Evolutionary conservation across 2,113 vertebrate genomes (phyloP).

Genomic region (Crotalus helleri): DNA sequence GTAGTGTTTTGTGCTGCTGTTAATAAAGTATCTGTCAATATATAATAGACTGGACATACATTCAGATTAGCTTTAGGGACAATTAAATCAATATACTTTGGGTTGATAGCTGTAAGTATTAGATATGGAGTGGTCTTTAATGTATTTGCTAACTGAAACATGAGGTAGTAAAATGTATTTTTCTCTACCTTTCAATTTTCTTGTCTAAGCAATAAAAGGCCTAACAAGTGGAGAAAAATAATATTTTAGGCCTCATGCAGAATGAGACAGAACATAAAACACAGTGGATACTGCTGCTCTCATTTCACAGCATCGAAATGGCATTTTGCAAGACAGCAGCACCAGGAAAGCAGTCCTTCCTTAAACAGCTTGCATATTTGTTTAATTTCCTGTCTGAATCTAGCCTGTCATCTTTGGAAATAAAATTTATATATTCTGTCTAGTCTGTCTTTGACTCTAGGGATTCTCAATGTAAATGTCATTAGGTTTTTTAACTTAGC

Average conservation of each 20-base stretch:
- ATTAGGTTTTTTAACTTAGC: background rate
- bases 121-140: background rate
- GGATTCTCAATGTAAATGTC: background rate
- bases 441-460: conserved; percentile 7
- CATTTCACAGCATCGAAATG: background rate
- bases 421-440: conserved; percentile 13
- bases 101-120: background rate
- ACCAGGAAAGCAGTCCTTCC: background rate
- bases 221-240: background rate
- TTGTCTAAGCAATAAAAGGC: background rate
- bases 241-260: background rate
- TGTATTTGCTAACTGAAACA: background rate
- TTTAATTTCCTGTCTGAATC: conserved; percentile 24
- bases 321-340: background rate
- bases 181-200: background rate
- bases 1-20: background rate
- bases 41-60: background rate
- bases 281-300: background rate
- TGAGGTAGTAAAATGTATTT: background rate
- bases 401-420: background rate
- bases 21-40: background rate
- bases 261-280: background rate
- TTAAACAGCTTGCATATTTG: background rate
- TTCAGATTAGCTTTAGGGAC: background rate
- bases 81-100: background rate